A percentile compares a stretch with the other conserved stretches of the same genome.
Conservation (phyloP, 2,113 vertebrate genomes). For the Nibea albiflora region DNA sequence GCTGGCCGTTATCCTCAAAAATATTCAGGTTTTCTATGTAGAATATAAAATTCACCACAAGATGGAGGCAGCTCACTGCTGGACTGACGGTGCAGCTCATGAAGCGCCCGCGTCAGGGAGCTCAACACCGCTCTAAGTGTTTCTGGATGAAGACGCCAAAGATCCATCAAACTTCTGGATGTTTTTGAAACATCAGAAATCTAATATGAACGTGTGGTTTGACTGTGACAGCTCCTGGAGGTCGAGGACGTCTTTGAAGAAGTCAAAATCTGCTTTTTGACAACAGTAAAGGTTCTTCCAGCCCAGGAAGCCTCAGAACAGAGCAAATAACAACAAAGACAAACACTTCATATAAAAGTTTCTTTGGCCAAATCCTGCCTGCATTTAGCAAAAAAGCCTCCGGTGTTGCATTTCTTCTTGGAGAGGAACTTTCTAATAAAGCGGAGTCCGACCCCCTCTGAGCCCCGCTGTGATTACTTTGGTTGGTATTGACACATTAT, state of each 20-base stretch:
- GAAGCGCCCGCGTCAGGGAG: not conserved
- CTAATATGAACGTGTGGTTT: conserved; percentile 28
- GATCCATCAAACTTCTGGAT: conserved; percentile 3
- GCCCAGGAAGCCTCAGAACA: not conserved
- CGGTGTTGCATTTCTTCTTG: conserved; percentile 33
- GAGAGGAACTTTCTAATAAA: conserved; percentile 68
- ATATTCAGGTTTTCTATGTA: not conserved
- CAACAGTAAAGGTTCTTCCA: conserved; percentile 1
- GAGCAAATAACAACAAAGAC: conserved; percentile 6
- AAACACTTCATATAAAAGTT: not conserved
- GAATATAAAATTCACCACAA: conserved; percentile 21
- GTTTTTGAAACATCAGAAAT: not conserved
- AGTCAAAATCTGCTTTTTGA: conserved; percentile 1
- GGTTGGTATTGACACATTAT: conserved; percentile 67
- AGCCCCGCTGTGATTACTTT: conserved; percentile 48
- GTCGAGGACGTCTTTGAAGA: conserved; percentile 32
- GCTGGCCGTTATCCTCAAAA: fast-evolving
- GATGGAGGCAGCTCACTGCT: conserved; percentile 57
- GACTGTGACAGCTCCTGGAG: conserved; percentile 17
- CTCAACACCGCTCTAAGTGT: not conserved
- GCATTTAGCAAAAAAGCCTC: not conserved
- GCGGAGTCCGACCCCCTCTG: conserved; percentile 32
- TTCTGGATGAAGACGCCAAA: not conserved
- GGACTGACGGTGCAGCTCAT: not conserved
- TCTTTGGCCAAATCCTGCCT: not conserved